These are phyloP conservation scores for Lithobates sylvaticus DNA, from an alignment of 2,797 vertebrate genomes.

Conservation along the genomic window DNA sequence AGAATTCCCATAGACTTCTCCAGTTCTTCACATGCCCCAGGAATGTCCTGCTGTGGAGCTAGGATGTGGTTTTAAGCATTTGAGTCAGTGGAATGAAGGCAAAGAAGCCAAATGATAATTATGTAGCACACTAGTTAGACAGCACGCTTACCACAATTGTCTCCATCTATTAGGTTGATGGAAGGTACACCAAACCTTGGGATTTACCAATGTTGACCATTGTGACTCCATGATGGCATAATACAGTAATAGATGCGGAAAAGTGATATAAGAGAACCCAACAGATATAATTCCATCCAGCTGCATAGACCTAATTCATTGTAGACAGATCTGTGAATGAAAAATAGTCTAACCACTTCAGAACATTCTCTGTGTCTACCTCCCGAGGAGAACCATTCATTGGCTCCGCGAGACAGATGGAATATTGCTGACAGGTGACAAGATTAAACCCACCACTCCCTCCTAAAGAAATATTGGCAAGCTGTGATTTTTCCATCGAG, in stretches of 20 bases:
- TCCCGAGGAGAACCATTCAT: neutral
- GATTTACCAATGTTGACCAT: neutral
- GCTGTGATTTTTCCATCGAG: slow-evolving; percentile 41
- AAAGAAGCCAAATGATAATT: neutral
- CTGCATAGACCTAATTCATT: neutral
- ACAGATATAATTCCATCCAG: neutral
- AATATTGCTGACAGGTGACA: slow-evolving; percentile 17
- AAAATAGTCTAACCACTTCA: slow-evolving; percentile 10
- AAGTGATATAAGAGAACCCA: neutral
- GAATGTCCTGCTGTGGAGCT: no score
- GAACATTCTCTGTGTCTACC: neutral
- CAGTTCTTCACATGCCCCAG: no score
- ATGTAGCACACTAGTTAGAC: neutral
- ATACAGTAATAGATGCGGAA: neutral
- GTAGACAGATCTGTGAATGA: slow-evolving; percentile 2
- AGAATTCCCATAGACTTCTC: no score
- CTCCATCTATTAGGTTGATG: neutral
- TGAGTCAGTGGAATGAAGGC: neutral
- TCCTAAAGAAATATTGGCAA: slow-evolving; percentile 36
- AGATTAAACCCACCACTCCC: slow-evolving; percentile 36
- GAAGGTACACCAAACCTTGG: neutral
- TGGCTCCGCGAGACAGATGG: slow-evolving; percentile 15
- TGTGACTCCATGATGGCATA: neutral
- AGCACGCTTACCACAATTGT: neutral
- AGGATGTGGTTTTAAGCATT: neutral